Evolutionary conservation across 2,797 vertebrate genomes (phyloP).

Genomic region (Thaleichthys pacificus): DNA sequence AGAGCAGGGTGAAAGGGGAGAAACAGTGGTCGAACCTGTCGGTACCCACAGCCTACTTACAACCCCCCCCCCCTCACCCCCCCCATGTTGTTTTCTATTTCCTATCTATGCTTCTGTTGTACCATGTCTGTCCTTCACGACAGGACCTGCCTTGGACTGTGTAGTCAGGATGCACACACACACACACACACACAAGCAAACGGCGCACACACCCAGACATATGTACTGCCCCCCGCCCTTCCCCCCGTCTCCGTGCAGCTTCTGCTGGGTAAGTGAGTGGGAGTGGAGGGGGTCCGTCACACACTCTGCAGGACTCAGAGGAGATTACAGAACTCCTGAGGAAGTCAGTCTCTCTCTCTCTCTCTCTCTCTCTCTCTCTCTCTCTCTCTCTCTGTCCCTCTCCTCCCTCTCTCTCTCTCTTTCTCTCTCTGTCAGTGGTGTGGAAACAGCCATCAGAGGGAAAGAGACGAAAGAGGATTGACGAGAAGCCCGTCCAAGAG

Average conservation of each 20-base stretch:
- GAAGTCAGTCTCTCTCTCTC: constrained; percentile 37
- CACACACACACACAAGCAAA: background rate
- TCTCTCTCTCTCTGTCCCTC: background rate
- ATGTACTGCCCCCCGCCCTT: background rate
- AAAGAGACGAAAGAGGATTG: constrained; percentile 48
- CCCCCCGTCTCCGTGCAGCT: constrained; percentile 1
- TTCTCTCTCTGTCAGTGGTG: constrained; percentile 32
- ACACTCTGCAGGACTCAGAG: constrained; percentile 49
- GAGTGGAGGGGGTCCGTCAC: constrained; percentile 47
- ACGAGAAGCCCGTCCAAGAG: constrained; percentile 47
- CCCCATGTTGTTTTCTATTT: constrained; percentile 5
- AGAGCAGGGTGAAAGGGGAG: constrained; percentile 56
- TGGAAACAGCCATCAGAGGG: constrained; percentile 42
- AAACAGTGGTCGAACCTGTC: constrained; percentile 26
- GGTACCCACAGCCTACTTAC: background rate
- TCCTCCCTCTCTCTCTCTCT: background rate
- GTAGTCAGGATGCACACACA: background rate
- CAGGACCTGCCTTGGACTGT: too few relatives aligned
- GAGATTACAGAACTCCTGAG: constrained; percentile 65
- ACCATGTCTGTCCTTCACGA: background rate
- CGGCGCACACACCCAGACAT: background rate
- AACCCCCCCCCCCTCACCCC: background rate
- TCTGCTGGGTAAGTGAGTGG: constrained; percentile 32
- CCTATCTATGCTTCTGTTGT: constrained; percentile 14
- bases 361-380: background rate